Evolutionary conservation across 2,888 invertebrate genomes (phyloP).

Genomic region (Macrophya alboannulata): DNA sequence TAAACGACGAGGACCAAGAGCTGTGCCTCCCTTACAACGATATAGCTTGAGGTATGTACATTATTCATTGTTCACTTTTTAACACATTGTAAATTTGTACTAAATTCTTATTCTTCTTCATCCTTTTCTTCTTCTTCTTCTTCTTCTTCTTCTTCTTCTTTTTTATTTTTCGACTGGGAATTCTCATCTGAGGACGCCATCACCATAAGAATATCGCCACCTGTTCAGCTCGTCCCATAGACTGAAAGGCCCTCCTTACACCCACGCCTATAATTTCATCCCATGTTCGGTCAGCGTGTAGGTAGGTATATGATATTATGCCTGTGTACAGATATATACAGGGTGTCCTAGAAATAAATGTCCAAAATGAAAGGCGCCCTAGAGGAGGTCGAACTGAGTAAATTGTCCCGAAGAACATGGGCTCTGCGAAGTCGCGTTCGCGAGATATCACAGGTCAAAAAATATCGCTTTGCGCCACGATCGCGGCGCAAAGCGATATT

Average conservation of each 20-base stretch:
- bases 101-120: background rate
- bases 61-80: background rate
- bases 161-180: background rate
- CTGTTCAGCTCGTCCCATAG: constrained; percentile 25
- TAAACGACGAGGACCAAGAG: constrained; percentile 55
- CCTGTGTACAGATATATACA: too few species aligned
- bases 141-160: constrained; percentile 29
- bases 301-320: background rate
- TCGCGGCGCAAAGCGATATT: too few species aligned
- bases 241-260: constrained; percentile 22
- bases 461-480: too few species aligned
- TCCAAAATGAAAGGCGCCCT: too few species aligned
- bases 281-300: background rate
- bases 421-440: too few species aligned
- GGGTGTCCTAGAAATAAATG: too few species aligned
- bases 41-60: background rate
- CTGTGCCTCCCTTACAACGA: background rate
- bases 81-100: too few species aligned
- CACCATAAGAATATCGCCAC: constrained; percentile 48
- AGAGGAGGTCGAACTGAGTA: too few species aligned
- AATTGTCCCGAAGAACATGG: too few species aligned
- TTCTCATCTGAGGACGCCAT: constrained; percentile 1
- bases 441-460: too few species aligned
- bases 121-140: constrained; percentile 26
- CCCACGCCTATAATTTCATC: constrained; percentile 49